Base-by-base conservation (phyloP, 1,140 invertebrate genomes). In the Macrobrachium nipponense region DNA sequence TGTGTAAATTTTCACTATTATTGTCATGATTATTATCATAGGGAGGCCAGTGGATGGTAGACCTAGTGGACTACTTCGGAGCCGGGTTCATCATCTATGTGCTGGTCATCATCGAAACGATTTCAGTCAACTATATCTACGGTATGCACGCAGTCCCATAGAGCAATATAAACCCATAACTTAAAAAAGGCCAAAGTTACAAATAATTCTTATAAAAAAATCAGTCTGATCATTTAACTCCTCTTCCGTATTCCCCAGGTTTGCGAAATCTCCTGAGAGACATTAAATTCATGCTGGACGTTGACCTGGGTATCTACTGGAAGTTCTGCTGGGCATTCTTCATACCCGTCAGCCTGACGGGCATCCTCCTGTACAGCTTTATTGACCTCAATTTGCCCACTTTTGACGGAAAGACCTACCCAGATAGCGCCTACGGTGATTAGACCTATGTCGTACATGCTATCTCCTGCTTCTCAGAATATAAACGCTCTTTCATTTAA, bases 41-140 rank as follows among this genome's bases (percentile, higher is more conserved):
- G 96, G 97, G 96, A 80, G 97, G 97, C 0, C 95, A 96, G 90
- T 97, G 95, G 90, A 94, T 98, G 59, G 92, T 98, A 44, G 95
- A 94, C 80, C 91, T 98, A 23, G 94, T 98, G 58, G 97, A 98
- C 90, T 94, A 94, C 89, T 98, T 96, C 90, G 96, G 95, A 12
- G 95, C 95, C 51, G 95, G 95, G 2, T 96, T 96, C 88, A 93
- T 96, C 77, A 94, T 95, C 27, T 93, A 96, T 79, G 93, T 96
- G 68, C 92, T 96, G 51, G 95, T 95, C 10, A 94, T 95, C 15
- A 91, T 94, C 36, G 95, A 97, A 91, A 93, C 95, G 6, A 91
- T 94, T 43, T 94, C 93, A 11, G 91, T 96, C 8, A 92, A 93
- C 58, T 97, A 95, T 94, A 92, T 96, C 80, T 97, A 97, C 89